phyloP scores from a whole-genome alignment of 37 sponge, comb jelly and placozoan genomes.

The Lycopodina hypogea region DNA sequence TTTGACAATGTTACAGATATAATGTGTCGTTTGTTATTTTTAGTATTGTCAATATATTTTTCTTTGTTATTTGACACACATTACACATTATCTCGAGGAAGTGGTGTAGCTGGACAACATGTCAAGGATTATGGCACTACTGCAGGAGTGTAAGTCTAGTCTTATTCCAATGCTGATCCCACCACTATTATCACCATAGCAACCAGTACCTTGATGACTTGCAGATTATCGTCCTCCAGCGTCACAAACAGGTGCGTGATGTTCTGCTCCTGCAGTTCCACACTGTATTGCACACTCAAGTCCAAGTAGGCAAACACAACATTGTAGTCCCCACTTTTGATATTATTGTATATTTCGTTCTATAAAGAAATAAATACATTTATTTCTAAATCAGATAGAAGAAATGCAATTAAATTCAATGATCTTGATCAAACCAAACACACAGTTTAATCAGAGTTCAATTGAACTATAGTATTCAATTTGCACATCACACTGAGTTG shows the following conservation, averaged over 20 bases:
- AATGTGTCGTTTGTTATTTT: too few species aligned
- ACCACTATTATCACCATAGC: background rate
- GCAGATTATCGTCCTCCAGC: background rate
- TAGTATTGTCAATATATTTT: too few species aligned
- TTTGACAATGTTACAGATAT: too few species aligned
- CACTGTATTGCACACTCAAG: background rate
- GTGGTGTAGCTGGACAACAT: too few species aligned
- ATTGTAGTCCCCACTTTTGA: background rate
- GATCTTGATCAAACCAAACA: background rate
- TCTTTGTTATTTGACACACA: too few species aligned
- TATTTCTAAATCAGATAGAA: background rate
- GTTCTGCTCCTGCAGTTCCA: constrained; percentile 9
- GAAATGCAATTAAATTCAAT: background rate
- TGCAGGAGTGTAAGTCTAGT: too few species aligned
- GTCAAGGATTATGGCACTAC: too few species aligned
- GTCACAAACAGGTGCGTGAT: constrained; percentile 11
- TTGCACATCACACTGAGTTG: too few species aligned
- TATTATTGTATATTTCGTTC: background rate
- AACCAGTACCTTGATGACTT: background rate
- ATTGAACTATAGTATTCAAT: too few species aligned
- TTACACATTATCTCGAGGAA: too few species aligned
- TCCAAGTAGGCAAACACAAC: background rate
- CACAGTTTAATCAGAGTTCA: too few species aligned
- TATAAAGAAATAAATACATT: background rate
- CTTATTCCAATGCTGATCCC: too few species aligned